Percentiles rank a stretch among this genome's conserved stretches.
phyloP scores from a whole-genome alignment of 2,797 vertebrate species.

The Erpetoichthys calabaricus region DNA sequence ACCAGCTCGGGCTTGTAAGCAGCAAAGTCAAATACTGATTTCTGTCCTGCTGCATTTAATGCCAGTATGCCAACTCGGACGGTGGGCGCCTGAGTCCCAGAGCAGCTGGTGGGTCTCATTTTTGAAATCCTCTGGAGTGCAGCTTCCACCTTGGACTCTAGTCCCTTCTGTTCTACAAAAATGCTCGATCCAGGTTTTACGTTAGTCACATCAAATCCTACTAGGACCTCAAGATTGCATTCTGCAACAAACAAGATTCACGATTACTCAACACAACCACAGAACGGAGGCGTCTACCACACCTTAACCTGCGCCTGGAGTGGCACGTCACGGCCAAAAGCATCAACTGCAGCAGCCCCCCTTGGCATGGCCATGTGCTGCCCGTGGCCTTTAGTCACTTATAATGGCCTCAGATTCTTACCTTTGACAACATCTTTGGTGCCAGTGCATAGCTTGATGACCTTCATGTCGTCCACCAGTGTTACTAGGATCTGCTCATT shows the following conservation, averaged over 20 bases:
- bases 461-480: constrained; percentile 62
- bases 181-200: constrained; percentile 47
- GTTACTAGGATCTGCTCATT: constrained; percentile 76
- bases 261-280: background rate
- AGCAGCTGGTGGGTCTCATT: constrained; percentile 73
- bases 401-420: constrained; percentile 22
- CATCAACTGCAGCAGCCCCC: too few relatives aligned
- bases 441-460: constrained; percentile 50
- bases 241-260: constrained; percentile 39
- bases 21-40: constrained; percentile 67
- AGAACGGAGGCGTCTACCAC: background rate
- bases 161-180: constrained; percentile 61
- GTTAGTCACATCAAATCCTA: constrained; percentile 76
- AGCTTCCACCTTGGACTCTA: constrained; percentile 57
- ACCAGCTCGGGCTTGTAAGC: constrained; percentile 55
- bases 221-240: constrained; percentile 74
- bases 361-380: background rate
- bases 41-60: constrained; percentile 43
- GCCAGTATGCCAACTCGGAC: constrained; percentile 69
- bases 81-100: constrained; percentile 47
- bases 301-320: background rate
- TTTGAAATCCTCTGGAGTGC: constrained; percentile 71
- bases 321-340: too few relatives aligned
- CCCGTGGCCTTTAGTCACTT: too few relatives aligned
- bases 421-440: constrained; percentile 37